Evolutionary conservation across 1,140 invertebrate genomes (phyloP).

Genomic region (Brachionus paranguensis): DNA sequence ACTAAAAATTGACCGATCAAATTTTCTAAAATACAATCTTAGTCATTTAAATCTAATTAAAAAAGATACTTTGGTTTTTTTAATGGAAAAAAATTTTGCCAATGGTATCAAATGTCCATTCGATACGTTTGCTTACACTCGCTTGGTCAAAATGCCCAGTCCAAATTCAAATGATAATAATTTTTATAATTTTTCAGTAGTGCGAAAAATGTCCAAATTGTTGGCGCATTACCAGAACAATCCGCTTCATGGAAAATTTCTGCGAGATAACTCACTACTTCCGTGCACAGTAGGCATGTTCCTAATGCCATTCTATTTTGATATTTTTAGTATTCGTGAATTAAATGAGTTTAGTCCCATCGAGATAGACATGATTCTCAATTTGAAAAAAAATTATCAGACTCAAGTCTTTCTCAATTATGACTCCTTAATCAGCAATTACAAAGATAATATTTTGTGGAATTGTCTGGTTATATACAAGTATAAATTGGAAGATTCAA

Average conservation of each 20-base stretch:
- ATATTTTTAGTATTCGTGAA: constrained; percentile 14
- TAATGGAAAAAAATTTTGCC: constrained; percentile 28
- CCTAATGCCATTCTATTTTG: constrained; percentile 26
- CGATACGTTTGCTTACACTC: background rate
- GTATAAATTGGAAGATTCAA: background rate
- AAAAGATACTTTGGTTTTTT: constrained; percentile 29
- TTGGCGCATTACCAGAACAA: background rate
- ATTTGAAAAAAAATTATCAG: background rate
- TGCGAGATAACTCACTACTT: background rate
- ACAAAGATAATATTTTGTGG: constrained; percentile 37
- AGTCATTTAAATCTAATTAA: background rate
- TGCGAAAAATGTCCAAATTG: background rate
- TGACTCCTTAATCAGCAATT: background rate
- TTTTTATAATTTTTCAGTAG: constrained; percentile 14
- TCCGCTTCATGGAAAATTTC: background rate
- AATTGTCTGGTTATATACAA: constrained; percentile 23
- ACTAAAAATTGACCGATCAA: background rate
- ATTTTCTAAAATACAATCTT: constrained; percentile 8
- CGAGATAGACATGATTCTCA: background rate
- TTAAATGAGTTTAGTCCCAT: background rate
- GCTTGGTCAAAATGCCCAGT: background rate
- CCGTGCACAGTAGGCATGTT: constrained; percentile 13
- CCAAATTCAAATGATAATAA: background rate
- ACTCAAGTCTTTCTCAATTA: background rate
- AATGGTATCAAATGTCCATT: constrained; percentile 20